A percentile compares a stretch with the other conserved stretches of the same genome.
Conservation (phyloP, 2,888 invertebrate genomes). For the Carpatolechia fugitivella region DNA sequence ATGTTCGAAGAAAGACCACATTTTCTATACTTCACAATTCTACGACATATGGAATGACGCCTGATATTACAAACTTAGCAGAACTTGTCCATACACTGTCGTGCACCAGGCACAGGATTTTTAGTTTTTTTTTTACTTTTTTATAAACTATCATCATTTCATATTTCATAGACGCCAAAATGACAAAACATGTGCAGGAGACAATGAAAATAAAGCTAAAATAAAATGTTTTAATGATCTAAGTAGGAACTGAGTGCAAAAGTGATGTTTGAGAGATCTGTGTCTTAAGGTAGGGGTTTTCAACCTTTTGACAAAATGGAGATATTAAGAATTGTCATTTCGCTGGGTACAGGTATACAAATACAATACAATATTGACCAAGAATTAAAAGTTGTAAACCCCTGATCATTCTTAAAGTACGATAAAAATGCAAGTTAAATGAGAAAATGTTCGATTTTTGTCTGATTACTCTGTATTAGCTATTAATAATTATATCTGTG, state of each 20-base stretch:
- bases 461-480: slow-evolving; percentile 1
- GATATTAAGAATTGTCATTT: background rate
- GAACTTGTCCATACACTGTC: slow-evolving; percentile 9
- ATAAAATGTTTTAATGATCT: slow-evolving; percentile 57
- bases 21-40: slow-evolving; percentile 41
- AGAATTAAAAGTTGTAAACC: background rate
- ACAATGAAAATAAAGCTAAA: slow-evolving; percentile 60
- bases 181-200: slow-evolving; percentile 24
- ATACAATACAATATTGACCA: background rate
- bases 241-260: slow-evolving; percentile 77
- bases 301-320: slow-evolving; percentile 1
- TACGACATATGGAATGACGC: background rate
- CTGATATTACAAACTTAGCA: slow-evolving; percentile 10
- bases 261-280: slow-evolving; percentile 67
- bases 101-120: background rate
- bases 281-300: slow-evolving; percentile 27
- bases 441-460: slow-evolving; percentile 24
- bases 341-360: background rate
- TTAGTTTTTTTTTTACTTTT: slow-evolving; percentile 11
- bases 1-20: slow-evolving; percentile 20
- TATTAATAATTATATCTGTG: slow-evolving; percentile 29
- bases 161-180: slow-evolving; percentile 1
- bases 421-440: slow-evolving; percentile 64
- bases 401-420: slow-evolving; percentile 47
- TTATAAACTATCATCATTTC: background rate